A percentile compares a stretch with the other conserved stretches of the same genome.
These are phyloP conservation scores for Scaptomyza montana DNA, from an alignment of 1,140 invertebrate genomes.

Conservation along the genomic window DNA sequence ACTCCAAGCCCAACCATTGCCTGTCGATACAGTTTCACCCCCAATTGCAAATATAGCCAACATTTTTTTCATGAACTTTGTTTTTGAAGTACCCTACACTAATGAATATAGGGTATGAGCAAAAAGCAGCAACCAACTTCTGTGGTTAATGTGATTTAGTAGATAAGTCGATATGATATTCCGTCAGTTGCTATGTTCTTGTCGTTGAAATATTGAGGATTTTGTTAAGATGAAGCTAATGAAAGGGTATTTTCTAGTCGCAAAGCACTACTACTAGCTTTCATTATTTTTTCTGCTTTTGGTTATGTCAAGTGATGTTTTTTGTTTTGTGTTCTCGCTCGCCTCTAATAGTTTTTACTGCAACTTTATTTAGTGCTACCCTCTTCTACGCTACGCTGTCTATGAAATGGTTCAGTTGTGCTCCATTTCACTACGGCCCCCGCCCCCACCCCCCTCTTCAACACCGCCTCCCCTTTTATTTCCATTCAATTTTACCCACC, in stretches of 20 bases:
- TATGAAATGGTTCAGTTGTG: constrained; percentile 24
- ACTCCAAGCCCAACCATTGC: constrained; percentile 5
- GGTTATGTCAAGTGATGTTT: constrained; percentile 59
- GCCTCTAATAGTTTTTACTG: constrained; percentile 66
- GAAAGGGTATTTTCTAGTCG: not conserved
- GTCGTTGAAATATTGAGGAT: too few species aligned
- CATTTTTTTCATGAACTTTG: constrained; percentile 23
- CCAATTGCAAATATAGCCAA: constrained; percentile 61
- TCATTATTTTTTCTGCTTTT: constrained; percentile 40
- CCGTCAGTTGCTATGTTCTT: too few species aligned
- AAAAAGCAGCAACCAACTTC: not conserved
- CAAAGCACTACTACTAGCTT: not conserved
- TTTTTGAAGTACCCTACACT: constrained; percentile 1
- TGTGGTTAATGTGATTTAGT: too few species aligned
- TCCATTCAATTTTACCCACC: constrained; percentile 60
- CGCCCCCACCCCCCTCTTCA: too few species aligned
- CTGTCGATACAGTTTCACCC: constrained; percentile 39
- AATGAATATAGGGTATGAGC: not conserved
- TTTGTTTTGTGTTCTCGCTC: constrained; percentile 34
- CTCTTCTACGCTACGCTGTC: constrained; percentile 27
- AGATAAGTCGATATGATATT: not conserved
- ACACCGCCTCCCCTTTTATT: constrained; percentile 24
- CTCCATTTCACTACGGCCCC: not conserved
- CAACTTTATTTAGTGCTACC: constrained; percentile 71
- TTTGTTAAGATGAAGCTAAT: too few species aligned